A percentile compares a stretch with the other conserved stretches of the same genome.
These are phyloP conservation scores for Virgularia gustaviana DNA, from an alignment of 92 coral and sea anemone genomes.

Conservation along the genomic window DNA sequence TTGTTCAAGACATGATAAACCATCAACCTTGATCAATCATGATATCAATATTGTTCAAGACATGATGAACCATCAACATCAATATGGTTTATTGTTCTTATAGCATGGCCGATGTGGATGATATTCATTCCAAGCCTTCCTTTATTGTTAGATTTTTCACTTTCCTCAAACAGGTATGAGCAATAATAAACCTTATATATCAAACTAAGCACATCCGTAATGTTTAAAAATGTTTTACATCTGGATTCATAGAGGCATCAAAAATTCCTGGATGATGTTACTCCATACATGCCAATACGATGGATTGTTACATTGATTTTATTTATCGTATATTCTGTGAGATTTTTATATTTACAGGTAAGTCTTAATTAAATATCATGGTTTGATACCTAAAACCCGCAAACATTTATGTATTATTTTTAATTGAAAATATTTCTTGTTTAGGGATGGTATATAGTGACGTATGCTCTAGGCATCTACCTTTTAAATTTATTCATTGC, in stretches of 20 bases:
- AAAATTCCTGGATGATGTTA: constrained; percentile 83
- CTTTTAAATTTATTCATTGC: constrained; percentile 93
- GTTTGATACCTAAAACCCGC: background rate
- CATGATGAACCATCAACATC: too few species aligned
- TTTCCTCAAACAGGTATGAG: constrained; percentile 26
- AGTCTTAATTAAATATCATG: background rate
- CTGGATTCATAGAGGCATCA: constrained; percentile 69
- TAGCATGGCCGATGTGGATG: constrained; percentile 15
- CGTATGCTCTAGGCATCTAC: constrained; percentile 96
- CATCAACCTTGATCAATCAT: too few species aligned
- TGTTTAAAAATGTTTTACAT: background rate
- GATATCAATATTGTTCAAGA: too few species aligned
- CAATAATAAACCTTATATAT: background rate
- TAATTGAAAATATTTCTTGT: too few species aligned
- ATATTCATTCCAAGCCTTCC: constrained; percentile 1
- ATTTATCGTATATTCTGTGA: constrained; percentile 58
- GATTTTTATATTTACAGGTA: constrained; percentile 94
- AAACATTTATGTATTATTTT: constrained; percentile 5
- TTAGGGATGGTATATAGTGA: constrained; percentile 98
- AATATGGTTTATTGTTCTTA: background rate
- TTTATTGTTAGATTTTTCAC: constrained; percentile 15
- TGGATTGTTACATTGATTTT: constrained; percentile 81
- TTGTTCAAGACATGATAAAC: background rate
- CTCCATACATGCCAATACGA: constrained; percentile 72
- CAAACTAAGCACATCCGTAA: background rate